Evolutionary conservation across 2,113 vertebrate species (phyloP).

Genomic region (Suncus etruscus): DNA sequence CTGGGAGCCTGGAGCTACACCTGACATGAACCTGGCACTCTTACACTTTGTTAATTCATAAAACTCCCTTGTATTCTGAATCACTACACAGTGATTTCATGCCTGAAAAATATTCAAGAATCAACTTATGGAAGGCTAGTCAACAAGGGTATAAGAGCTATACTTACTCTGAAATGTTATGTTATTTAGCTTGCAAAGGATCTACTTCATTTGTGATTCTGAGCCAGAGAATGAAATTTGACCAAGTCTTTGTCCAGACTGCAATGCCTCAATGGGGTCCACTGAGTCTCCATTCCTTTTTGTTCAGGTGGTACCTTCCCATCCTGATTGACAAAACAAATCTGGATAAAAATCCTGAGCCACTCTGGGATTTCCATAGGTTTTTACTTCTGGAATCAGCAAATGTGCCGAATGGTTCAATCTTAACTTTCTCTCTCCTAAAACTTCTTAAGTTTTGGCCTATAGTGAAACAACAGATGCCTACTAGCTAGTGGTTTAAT

Average conservation of each 20-base stretch:
- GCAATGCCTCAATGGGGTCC: not conserved
- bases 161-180: not conserved
- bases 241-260: not conserved
- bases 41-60: slow-evolving; percentile 22
- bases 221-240: too few species aligned
- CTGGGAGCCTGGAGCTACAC: not conserved
- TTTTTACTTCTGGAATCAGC: not conserved
- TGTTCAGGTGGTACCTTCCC: not conserved
- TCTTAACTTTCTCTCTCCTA: not conserved
- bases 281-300: not conserved
- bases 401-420: too few species aligned
- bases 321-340: not conserved
- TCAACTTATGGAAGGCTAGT: not conserved
- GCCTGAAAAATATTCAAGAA: not conserved
- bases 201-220: not conserved
- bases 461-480: not conserved
- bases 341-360: not conserved
- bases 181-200: not conserved
- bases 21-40: not conserved
- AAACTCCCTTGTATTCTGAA: slow-evolving; percentile 24
- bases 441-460: not conserved
- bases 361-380: not conserved
- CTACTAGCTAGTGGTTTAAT: not conserved
- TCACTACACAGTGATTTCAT: not conserved
- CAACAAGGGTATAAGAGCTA: not conserved